Evolutionary conservation across 2,797 vertebrate species (phyloP).

Genomic region (Poecilia velifera): DNA sequence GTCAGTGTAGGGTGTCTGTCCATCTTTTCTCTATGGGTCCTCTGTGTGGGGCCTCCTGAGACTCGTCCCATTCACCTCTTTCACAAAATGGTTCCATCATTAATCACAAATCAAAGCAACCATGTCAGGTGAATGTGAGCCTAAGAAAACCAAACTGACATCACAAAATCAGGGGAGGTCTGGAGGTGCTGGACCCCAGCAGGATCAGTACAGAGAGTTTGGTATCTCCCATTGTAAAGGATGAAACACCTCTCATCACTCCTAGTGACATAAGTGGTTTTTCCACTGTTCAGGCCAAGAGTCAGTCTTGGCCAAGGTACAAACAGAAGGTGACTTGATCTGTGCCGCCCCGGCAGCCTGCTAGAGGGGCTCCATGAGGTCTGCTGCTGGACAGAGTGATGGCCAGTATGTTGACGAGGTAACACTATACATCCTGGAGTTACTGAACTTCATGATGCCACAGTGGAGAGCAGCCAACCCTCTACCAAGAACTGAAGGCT

Average conservation of each 20-base stretch:
- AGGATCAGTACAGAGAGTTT: not conserved
- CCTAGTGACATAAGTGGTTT: not conserved
- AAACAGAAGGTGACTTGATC: not conserved
- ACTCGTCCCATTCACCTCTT: not conserved
- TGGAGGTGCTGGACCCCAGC: not conserved
- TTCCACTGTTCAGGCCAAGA: not conserved
- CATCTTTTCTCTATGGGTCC: too few species aligned
- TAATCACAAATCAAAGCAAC: not conserved
- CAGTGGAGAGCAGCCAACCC: not conserved
- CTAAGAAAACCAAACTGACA: not conserved
- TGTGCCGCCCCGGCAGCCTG: too few species aligned
- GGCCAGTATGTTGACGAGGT: not conserved
- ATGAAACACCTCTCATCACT: not conserved
- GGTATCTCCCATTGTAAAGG: not conserved
- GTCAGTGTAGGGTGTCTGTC: too few species aligned
- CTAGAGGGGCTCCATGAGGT: not conserved
- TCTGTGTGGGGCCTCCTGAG: too few species aligned
- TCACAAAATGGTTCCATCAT: not conserved
- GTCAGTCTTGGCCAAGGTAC: not conserved
- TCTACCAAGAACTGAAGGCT: not conserved
- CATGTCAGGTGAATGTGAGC: not conserved
- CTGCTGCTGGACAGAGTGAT: not conserved
- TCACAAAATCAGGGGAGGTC: not conserved
- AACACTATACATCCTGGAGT: not conserved
- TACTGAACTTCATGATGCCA: not conserved